A percentile compares a stretch with the other conserved stretches of the same genome.
phyloP scores from a whole-genome alignment of 2,888 invertebrate species.

The Leptinotarsa peninsularis region DNA sequence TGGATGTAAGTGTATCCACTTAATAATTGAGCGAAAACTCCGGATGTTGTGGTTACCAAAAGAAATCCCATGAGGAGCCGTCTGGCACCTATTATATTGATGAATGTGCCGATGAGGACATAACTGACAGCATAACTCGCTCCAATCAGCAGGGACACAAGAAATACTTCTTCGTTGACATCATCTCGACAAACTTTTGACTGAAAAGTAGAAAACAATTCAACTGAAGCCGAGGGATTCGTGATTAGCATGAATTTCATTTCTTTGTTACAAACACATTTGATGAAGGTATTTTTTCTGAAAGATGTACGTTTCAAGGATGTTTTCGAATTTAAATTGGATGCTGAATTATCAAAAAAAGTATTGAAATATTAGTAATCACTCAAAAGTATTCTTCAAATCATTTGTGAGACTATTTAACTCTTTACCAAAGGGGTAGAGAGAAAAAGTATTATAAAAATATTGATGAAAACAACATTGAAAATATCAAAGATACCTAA shows the following conservation, averaged over 20 bases:
- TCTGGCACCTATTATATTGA: slow-evolving; percentile 72
- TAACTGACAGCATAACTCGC: slow-evolving; percentile 57
- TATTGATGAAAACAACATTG: too few species aligned
- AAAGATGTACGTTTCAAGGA: too few species aligned
- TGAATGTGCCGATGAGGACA: slow-evolving; percentile 59
- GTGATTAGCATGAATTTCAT: too few species aligned
- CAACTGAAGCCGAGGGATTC: not conserved
- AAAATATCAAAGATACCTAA: too few species aligned
- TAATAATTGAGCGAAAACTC: slow-evolving; percentile 58
- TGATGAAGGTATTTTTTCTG: not conserved
- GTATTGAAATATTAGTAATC: too few species aligned
- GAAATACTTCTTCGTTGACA: slow-evolving; percentile 61
- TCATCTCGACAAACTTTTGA: slow-evolving; percentile 56
- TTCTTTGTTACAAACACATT: not conserved
- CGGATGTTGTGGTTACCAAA: slow-evolving; percentile 55
- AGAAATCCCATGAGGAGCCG: slow-evolving; percentile 57
- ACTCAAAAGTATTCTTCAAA: too few species aligned
- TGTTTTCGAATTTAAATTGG: too few species aligned
- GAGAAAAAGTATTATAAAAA: too few species aligned
- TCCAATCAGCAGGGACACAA: slow-evolving; percentile 59
- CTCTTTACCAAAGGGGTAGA: too few species aligned
- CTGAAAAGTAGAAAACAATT: slow-evolving; percentile 24
- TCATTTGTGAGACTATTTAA: too few species aligned
- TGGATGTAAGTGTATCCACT: slow-evolving; percentile 39
- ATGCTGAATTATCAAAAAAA: too few species aligned